Evolutionary conservation across 2,888 invertebrate species (phyloP).

Genomic region (Griposia aprilina): DNA sequence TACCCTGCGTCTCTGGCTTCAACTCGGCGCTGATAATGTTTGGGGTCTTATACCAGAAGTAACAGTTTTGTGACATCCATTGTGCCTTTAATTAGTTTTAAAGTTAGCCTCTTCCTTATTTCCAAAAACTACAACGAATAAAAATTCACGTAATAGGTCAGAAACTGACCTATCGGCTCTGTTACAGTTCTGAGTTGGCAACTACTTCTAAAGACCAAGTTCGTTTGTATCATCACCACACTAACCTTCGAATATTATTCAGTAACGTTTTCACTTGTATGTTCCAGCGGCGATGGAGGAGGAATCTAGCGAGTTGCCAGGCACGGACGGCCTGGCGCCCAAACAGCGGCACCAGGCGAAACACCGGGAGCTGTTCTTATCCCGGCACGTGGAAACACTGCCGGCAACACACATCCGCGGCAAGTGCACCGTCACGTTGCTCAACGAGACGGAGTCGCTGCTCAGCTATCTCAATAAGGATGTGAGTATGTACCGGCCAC

Average conservation of each 20-base stretch:
- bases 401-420: slow-evolving; percentile 99
- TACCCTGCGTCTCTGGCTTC: neutral
- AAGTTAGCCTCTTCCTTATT: slow-evolving; percentile 30
- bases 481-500: slow-evolving; percentile 92
- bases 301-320: slow-evolving; percentile 91
- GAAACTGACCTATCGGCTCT: slow-evolving; percentile 45
- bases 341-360: slow-evolving; percentile 98
- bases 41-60: neutral
- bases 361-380: slow-evolving; percentile 99
- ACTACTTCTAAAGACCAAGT: slow-evolving; percentile 32
- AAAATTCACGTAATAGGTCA: slow-evolving; percentile 44
- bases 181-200: slow-evolving; percentile 51
- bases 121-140: neutral
- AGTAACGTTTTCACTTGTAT: slow-evolving; percentile 42
- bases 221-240: slow-evolving; percentile 25
- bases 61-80: neutral
- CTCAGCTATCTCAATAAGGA: slow-evolving; percentile 99
- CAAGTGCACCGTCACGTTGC: slow-evolving; percentile 99
- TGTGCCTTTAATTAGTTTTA: neutral
- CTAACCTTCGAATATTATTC: slow-evolving; percentile 8
- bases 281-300: slow-evolving; percentile 92
- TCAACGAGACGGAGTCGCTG: slow-evolving; percentile 99
- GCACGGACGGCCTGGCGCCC: slow-evolving; percentile 92
- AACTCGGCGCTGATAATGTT: neutral
- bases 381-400: slow-evolving; percentile 99